A percentile compares a stretch with the other conserved stretches of the same genome.
Evolutionary conservation across 2,113 vertebrate species (phyloP).

Genomic region (Brachyhypopomus gauderio): DNA sequence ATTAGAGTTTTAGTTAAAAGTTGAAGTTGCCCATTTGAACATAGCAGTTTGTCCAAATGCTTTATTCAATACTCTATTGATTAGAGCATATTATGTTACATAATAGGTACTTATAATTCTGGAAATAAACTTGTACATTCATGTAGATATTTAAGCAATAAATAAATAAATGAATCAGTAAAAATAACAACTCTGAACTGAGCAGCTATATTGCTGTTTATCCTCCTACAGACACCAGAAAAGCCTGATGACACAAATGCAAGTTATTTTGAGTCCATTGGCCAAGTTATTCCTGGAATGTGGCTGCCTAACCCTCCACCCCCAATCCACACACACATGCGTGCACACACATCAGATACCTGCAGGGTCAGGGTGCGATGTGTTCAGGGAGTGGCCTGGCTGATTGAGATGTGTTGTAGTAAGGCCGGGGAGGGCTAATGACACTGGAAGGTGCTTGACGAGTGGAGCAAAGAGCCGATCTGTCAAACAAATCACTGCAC

Average conservation of each 20-base stretch:
- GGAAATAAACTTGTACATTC: too few species aligned
- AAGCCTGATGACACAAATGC: neutral
- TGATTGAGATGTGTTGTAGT: too few species aligned
- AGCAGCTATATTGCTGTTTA: neutral
- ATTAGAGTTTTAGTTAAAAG: too few species aligned
- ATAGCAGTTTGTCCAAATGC: too few species aligned
- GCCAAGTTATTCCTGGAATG: neutral
- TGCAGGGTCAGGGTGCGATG: neutral
- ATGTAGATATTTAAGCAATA: neutral
- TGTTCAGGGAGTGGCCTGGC: neutral
- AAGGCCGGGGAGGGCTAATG: neutral
- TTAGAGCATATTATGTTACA: too few species aligned
- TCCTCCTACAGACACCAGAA: neutral
- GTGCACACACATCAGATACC: neutral
- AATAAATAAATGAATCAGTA: neutral
- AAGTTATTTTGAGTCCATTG: slow-evolving; percentile 13
- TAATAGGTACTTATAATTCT: too few species aligned
- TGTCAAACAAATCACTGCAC: slow-evolving; percentile 15
- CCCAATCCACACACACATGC: neutral
- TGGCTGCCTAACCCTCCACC: neutral
- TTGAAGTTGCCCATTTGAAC: too few species aligned
- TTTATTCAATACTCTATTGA: too few species aligned
- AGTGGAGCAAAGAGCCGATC: neutral
- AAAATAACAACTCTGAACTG: neutral
- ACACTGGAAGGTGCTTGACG: neutral